Conservation (phyloP, 2,797 vertebrate species). For the Eptatretus atami region DNA sequence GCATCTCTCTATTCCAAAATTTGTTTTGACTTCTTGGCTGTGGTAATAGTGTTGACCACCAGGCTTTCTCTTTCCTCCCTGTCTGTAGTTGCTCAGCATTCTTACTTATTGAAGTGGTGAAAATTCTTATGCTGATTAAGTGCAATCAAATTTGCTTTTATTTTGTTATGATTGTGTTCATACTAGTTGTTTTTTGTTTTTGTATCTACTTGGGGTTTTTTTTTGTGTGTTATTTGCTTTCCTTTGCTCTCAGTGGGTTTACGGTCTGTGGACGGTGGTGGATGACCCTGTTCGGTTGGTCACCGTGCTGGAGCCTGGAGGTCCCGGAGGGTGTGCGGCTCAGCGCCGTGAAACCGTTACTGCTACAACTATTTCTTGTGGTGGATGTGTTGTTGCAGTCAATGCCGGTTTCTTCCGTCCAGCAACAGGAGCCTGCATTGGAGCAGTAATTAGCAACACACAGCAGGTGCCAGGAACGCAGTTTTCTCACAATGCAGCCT, state of each 20-base stretch:
- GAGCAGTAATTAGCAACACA: slow-evolving; percentile 45
- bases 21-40: no score
- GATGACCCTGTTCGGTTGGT: slow-evolving; percentile 27
- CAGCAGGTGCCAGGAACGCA: slow-evolving; percentile 21
- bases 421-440: slow-evolving; percentile 17
- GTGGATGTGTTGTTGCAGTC: slow-evolving; percentile 32
- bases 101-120: no score
- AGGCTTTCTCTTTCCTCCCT: no score
- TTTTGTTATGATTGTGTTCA: no score
- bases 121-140: no score
- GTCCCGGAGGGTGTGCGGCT: slow-evolving; percentile 23
- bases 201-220: no score
- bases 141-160: no score
- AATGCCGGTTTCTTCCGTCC: slow-evolving; percentile 53
- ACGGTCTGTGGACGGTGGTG: slow-evolving; percentile 33
- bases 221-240: background rate
- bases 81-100: no score
- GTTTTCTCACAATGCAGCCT: slow-evolving; percentile 67
- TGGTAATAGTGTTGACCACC: no score
- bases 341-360: slow-evolving; percentile 18
- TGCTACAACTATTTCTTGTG: slow-evolving; percentile 16
- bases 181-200: no score
- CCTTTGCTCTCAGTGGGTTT: slow-evolving; percentile 11
- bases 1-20: no score
- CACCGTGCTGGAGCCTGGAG: slow-evolving; percentile 45